Percentiles rank a stretch among this genome's conserved stretches.
phyloP scores from a whole-genome alignment of 2,113 vertebrate genomes.

The Pterophyllum scalare region DNA sequence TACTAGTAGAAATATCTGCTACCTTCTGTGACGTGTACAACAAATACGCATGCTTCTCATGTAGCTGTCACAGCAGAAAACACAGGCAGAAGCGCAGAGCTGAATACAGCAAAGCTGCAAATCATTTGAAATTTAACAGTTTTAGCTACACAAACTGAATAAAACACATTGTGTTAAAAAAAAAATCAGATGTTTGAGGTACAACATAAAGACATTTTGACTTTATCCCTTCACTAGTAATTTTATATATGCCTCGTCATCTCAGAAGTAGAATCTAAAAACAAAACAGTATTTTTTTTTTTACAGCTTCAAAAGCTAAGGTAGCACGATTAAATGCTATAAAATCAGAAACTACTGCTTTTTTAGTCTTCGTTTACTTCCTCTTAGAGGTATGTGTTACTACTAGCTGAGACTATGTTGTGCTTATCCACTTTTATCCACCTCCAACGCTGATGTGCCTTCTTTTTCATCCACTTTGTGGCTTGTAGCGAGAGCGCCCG shows the following conservation, averaged over 20 bases:
- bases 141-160: constrained; percentile 12
- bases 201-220: constrained; percentile 32
- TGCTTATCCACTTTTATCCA: constrained; percentile 52
- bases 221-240: constrained; percentile 51
- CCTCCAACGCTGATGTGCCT: no score
- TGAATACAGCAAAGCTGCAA: constrained; percentile 17
- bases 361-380: constrained; percentile 39
- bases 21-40: constrained; percentile 25
- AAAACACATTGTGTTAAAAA: constrained; percentile 11
- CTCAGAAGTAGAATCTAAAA: constrained; percentile 32
- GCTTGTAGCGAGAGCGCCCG: not conserved
- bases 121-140: constrained; percentile 3
- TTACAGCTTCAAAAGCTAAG: constrained; percentile 26
- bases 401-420: constrained; percentile 40
- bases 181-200: constrained; percentile 34
- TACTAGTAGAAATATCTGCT: constrained; percentile 4
- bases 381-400: constrained; percentile 46
- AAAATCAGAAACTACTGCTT: constrained; percentile 12
- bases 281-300: constrained; percentile 21
- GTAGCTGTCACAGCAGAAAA: constrained; percentile 24
- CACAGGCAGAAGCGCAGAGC: not conserved
- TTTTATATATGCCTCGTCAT: constrained; percentile 37
- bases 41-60: not conserved
- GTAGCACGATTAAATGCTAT: not conserved
- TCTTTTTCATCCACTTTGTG: not conserved